These are phyloP conservation scores for Acrobasis consociella DNA, from an alignment of 2,888 invertebrate species.

Conservation along the genomic window DNA sequence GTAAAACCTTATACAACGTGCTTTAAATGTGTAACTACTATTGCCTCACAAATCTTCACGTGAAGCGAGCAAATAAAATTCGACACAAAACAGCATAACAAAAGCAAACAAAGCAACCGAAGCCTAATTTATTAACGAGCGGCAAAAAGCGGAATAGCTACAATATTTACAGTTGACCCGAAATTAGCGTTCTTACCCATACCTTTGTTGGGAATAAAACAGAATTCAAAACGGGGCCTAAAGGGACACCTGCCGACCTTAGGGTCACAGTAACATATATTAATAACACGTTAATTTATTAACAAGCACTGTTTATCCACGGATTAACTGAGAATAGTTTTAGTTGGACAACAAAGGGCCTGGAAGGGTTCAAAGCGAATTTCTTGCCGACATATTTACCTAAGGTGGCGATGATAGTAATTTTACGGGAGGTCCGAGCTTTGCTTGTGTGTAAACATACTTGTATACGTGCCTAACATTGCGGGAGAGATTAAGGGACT, in stretches of 20 bases:
- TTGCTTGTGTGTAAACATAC: constrained; percentile 58
- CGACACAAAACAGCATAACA: constrained; percentile 42
- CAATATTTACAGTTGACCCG: constrained; percentile 75
- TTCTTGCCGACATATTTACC: constrained; percentile 83
- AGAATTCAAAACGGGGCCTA: constrained; percentile 60
- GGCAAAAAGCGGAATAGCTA: constrained; percentile 69
- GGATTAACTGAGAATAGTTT: constrained; percentile 82
- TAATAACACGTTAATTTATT: constrained; percentile 82
- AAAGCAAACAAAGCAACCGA: constrained; percentile 58
- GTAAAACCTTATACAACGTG: no score
- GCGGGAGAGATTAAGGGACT: constrained; percentile 46
- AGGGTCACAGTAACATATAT: constrained; percentile 79
- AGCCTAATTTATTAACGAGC: constrained; percentile 66
- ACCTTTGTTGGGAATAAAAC: constrained; percentile 73
- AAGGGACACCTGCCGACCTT: constrained; percentile 76
- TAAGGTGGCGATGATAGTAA: constrained; percentile 81
- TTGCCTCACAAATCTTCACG: constrained; percentile 8
- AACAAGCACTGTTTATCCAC: constrained; percentile 81
- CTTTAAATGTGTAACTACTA: background rate
- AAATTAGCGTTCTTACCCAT: constrained; percentile 70
- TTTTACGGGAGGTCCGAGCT: constrained; percentile 79
- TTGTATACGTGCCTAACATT: constrained; percentile 62
- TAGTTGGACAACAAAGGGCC: constrained; percentile 81
- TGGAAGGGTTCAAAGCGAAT: constrained; percentile 81
- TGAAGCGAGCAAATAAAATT: constrained; percentile 9